Evolutionary conservation across 53 echinoderm and acorn worm species (phyloP).

Genomic region (Mesocentrotus franciscanus): DNA sequence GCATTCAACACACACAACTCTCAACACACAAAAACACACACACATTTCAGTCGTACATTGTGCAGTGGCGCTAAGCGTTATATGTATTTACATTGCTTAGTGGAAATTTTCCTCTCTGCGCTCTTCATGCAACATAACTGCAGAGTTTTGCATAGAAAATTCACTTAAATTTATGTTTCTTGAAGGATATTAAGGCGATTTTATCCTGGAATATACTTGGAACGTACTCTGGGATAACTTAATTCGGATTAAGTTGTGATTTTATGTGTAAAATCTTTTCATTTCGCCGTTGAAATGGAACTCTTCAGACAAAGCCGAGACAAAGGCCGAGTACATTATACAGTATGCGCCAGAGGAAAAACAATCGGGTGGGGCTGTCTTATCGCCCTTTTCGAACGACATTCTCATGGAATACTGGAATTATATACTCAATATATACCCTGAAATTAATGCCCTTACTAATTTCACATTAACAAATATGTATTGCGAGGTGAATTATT

Average conservation of each 20-base stretch:
- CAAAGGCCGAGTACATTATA: slow-evolving; percentile 50
- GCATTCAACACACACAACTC: neutral
- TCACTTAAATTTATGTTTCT: slow-evolving; percentile 63
- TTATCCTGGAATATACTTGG: slow-evolving; percentile 72
- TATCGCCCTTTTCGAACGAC: slow-evolving; percentile 25
- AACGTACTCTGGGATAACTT: slow-evolving; percentile 71
- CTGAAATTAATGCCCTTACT: slow-evolving; percentile 48
- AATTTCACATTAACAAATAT: slow-evolving; percentile 40
- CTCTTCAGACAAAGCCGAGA: slow-evolving; percentile 63
- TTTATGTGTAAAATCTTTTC: slow-evolving; percentile 55
- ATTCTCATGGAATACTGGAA: slow-evolving; percentile 63
- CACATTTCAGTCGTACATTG: neutral
- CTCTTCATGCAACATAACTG: slow-evolving; percentile 41
- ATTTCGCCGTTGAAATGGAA: slow-evolving; percentile 65
- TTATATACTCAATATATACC: slow-evolving; percentile 44
- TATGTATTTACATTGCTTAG: slow-evolving; percentile 57
- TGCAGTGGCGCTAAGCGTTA: slow-evolving; percentile 16
- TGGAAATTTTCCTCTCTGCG: slow-evolving; percentile 58
- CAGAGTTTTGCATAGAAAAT: slow-evolving; percentile 49
- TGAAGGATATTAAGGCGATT: slow-evolving; percentile 65
- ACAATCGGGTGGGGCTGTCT: slow-evolving; percentile 60
- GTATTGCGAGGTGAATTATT: neutral
- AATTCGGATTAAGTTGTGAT: slow-evolving; percentile 66
- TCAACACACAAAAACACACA: neutral
- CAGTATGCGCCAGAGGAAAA: slow-evolving; percentile 57